Base-by-base conservation (phyloP, 2,888 invertebrate species). In the Itoplectis maculator region DNA sequence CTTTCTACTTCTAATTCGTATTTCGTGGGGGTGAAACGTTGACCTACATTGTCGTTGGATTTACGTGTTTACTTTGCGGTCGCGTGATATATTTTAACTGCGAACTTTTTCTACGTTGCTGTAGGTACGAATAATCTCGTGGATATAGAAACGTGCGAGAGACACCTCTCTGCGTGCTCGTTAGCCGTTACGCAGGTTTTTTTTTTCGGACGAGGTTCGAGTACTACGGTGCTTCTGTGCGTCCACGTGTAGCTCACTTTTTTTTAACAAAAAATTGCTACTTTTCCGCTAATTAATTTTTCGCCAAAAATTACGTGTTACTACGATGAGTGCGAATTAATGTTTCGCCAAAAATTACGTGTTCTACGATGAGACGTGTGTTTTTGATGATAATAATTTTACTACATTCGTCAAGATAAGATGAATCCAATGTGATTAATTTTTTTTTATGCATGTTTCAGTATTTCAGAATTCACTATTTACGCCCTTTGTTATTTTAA, bases 41-140 rank as follows among this genome's bases (percentile, higher is more conserved):
- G 74, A 74, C 74, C 74, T 65, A 75, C 74, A 73, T 75, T 65
- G 75, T 75, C 66, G 56, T 63, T 45, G 56, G 74, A 42, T 35
- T 45, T 75, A 40, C 63, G 51, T 51, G 45, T 66, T 47, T 66
- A 20, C 47, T 47, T 61, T 11, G n/a, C n/a, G 23, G 54, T 65
- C 66, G 40, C 75, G 74, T 75, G 18, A 75, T 63, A 29, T 29
- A 37, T 42, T 65, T 54, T 65, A 15, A 54, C 65, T 65, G 65
- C 42, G 23, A 65, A 65, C 42, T 54, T 42, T 51, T 54, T 9
- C n/a, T n/a, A n/a, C n/a, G n/a, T n/a, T n/a, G n/a, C n/a, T n/a
- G n/a, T n/a, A n/a, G n/a, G n/a, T 59, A 61, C 18, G 6, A 3
- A 23, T 37, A n/a, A 65, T 7, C 51, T 20, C 40, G 20, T 54